phyloP scores from a whole-genome alignment of 2,888 invertebrate species.

The Diarsia rubi region DNA sequence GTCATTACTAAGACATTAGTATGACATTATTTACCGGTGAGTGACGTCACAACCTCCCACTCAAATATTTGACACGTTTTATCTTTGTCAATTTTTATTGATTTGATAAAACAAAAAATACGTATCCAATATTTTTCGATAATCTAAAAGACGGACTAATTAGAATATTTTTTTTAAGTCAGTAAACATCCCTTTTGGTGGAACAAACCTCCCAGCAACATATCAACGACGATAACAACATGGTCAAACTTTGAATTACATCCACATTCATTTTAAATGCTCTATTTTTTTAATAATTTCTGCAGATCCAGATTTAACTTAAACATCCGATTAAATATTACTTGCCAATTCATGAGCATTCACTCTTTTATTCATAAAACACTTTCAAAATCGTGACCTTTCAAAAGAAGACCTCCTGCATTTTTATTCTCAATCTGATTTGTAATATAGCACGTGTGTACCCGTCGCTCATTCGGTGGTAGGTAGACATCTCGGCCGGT shows the following conservation, averaged over 20 bases:
- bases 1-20: too few relatives aligned
- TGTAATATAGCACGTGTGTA: conserved; percentile 11
- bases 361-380: background rate
- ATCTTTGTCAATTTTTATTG: too few relatives aligned
- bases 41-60: too few relatives aligned
- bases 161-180: too few relatives aligned
- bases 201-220: background rate
- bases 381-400: conserved; percentile 15
- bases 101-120: too few relatives aligned
- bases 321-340: background rate
- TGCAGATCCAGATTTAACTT: background rate
- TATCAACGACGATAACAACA: background rate
- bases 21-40: too few relatives aligned
- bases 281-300: background rate
- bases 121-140: too few relatives aligned
- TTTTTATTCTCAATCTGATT: conserved; percentile 20
- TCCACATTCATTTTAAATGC: background rate
- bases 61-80: too few relatives aligned
- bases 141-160: too few relatives aligned
- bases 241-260: background rate
- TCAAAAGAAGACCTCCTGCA: background rate
- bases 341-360: background rate
- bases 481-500: conserved; percentile 67
- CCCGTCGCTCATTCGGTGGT: conserved; percentile 25
- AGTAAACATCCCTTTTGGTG: too few relatives aligned